A percentile compares a stretch with the other conserved stretches of the same genome.
Evolutionary conservation across 2,113 vertebrate species (phyloP).

Genomic region (Litocranius walleri): DNA sequence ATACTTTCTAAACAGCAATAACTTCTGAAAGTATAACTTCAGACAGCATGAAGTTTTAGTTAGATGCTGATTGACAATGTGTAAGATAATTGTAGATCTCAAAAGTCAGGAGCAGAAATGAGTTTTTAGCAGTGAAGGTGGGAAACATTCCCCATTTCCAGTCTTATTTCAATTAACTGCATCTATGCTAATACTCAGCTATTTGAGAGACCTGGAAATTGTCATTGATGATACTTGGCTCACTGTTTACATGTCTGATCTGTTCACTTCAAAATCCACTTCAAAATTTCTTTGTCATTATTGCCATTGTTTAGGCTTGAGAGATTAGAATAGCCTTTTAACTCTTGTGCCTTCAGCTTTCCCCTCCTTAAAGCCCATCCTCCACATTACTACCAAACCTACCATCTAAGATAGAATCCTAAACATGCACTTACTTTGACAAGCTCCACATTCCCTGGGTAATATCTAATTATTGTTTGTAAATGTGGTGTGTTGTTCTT

Average conservation of each 20-base stretch:
- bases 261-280: not conserved
- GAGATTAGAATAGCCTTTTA: not conserved
- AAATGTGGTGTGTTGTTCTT: not conserved
- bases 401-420: not conserved
- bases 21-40: not conserved
- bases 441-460: not conserved
- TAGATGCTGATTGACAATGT: not conserved
- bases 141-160: slow-evolving; percentile 13
- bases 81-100: not conserved
- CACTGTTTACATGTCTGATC: not conserved
- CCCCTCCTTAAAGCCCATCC: not conserved
- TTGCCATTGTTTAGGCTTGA: not conserved
- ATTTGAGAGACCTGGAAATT: not conserved
- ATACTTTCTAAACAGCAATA: not conserved
- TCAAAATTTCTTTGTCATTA: not conserved
- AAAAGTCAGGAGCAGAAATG: not conserved
- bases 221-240: not conserved
- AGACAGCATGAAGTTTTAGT: not conserved
- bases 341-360: not conserved
- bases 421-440: not conserved
- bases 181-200: not conserved
- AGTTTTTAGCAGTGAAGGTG: not conserved
- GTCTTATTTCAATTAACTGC: not conserved
- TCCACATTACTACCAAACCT: not conserved
- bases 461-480: not conserved